A percentile compares a stretch with the other conserved stretches of the same genome.
phyloP scores from a whole-genome alignment of 2,888 invertebrate genomes.

The Hirtodrosophila duncani region DNA sequence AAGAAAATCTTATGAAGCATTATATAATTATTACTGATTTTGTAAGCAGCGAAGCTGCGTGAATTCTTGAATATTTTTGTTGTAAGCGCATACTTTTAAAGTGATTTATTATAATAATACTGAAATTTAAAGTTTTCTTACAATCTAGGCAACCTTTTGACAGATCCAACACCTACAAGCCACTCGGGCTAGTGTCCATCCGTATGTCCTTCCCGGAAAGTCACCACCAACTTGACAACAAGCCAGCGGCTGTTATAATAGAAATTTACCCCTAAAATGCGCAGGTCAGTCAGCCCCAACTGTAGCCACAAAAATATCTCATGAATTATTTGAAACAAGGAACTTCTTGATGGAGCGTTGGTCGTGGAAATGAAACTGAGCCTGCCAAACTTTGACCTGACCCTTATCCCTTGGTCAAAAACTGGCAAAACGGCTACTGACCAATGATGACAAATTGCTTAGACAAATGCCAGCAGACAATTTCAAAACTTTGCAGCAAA shows the following conservation, averaged over 20 bases:
- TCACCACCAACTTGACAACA: no score
- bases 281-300: no score
- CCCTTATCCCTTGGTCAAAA: constrained; percentile 51
- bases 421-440: constrained; percentile 10
- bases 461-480: constrained; percentile 56
- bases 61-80: no score
- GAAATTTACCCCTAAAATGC: constrained; percentile 50
- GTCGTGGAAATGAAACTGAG: constrained; percentile 19
- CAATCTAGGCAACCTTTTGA: constrained; percentile 20
- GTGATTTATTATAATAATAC: no score
- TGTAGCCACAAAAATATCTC: constrained; percentile 53
- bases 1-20: no score
- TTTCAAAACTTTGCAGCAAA: constrained; percentile 11
- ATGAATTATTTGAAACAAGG: constrained; percentile 64
- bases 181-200: constrained; percentile 8
- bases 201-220: constrained; percentile 1
- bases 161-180: constrained; percentile 20
- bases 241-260: constrained; percentile 27
- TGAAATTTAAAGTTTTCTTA: no score
- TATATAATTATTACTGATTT: no score
- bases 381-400: constrained; percentile 48
- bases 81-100: neutral
- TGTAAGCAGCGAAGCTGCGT: no score
- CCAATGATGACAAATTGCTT: constrained; percentile 57
- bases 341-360: constrained; percentile 11